Evolutionary conservation across 1,140 invertebrate genomes (phyloP).

Genomic region (Procambarus virginalis): DNA sequence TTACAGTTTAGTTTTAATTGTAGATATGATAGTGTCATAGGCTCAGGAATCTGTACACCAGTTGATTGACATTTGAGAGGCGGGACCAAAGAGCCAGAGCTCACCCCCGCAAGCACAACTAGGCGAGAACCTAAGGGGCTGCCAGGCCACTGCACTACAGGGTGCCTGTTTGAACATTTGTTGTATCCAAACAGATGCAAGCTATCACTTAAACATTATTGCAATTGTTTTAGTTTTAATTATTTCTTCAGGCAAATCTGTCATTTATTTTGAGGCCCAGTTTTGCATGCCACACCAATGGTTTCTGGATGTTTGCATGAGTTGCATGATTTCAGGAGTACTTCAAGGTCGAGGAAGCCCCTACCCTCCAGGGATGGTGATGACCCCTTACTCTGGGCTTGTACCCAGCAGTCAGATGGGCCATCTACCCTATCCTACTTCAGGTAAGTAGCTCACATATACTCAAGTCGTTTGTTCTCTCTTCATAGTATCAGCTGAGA

Average conservation of each 20-base stretch:
- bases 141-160: too few species aligned
- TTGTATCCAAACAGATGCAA: too few species aligned
- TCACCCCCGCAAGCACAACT: too few species aligned
- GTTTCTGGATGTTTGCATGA: conserved; percentile 6
- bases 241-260: background rate
- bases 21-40: too few species aligned
- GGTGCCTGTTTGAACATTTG: too few species aligned
- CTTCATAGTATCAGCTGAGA: too few species aligned
- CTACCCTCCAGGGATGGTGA: conserved; percentile 34
- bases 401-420: conserved; percentile 29
- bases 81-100: too few species aligned
- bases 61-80: too few species aligned
- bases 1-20: too few species aligned
- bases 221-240: background rate
- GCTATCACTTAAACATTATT: too few species aligned
- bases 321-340: conserved; percentile 48
- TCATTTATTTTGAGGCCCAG: background rate
- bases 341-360: conserved; percentile 33
- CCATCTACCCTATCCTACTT: background rate
- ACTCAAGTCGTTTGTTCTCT: background rate
- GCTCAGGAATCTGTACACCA: too few species aligned
- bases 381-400: conserved; percentile 13
- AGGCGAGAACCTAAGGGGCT: too few species aligned
- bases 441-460: background rate
- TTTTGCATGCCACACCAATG: background rate